These are phyloP conservation scores for Alosa sapidissima DNA, from an alignment of 2,797 vertebrate genomes.

Conservation along the genomic window DNA sequence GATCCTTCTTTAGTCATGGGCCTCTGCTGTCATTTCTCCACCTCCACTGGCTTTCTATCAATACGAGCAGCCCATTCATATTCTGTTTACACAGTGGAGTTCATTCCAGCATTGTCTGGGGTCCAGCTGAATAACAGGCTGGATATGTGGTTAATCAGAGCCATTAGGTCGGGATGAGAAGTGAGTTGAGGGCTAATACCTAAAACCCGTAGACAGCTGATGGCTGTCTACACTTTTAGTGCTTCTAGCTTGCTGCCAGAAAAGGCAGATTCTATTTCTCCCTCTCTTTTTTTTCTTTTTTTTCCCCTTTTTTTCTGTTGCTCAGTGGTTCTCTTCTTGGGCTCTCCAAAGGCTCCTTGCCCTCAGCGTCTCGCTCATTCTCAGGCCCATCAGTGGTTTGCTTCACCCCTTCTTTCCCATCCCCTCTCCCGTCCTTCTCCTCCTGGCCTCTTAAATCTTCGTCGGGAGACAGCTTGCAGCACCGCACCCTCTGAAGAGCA, in stretches of 20 bases:
- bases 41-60: neutral
- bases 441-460: conserved; percentile 29
- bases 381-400: neutral
- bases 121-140: conserved; percentile 26
- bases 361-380: neutral
- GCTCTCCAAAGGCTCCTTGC: neutral
- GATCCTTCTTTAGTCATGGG: neutral
- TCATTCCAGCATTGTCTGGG: conserved; percentile 26
- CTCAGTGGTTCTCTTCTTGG: neutral
- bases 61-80: neutral
- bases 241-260: neutral
- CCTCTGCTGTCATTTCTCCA: neutral
- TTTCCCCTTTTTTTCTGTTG: neutral
- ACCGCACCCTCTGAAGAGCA: conserved; percentile 38
- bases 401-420: conserved; percentile 16
- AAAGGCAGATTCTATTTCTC: neutral
- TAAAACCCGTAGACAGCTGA: neutral
- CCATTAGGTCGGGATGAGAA: neutral
- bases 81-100: neutral
- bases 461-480: conserved; percentile 25
- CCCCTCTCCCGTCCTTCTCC: conserved; percentile 7
- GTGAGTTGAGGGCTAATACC: neutral
- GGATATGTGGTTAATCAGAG: conserved; percentile 14
- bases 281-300: neutral
- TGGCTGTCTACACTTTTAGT: neutral